Conservation (phyloP, 2,797 vertebrate species). For the Microctenopoma lineatum region DNA sequence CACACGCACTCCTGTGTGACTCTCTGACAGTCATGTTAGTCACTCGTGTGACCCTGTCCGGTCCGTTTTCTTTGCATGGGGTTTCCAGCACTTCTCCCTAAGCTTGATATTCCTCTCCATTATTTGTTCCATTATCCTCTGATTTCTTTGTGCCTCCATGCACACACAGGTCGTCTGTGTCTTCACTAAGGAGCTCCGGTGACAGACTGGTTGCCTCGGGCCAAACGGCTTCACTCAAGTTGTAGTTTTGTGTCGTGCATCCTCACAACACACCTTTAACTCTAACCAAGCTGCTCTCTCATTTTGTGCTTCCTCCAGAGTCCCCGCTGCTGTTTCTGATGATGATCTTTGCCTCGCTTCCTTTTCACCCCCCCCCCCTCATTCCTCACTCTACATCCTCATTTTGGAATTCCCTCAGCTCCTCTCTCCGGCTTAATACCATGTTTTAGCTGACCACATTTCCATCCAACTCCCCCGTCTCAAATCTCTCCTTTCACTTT, state of each 20-base stretch:
- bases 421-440: slow-evolving; percentile 12
- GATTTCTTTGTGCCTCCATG: background rate
- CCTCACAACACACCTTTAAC: background rate
- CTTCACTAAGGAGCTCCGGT: background rate
- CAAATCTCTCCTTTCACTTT: slow-evolving; percentile 1
- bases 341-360: slow-evolving; percentile 29
- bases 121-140: background rate
- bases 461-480: slow-evolving; percentile 9
- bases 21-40: slow-evolving; percentile 63
- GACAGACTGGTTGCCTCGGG: background rate
- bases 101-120: slow-evolving; percentile 13
- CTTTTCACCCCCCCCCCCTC: background rate
- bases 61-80: slow-evolving; percentile 20
- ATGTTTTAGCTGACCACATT: slow-evolving; percentile 21
- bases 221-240: slow-evolving; percentile 1
- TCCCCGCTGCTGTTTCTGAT: slow-evolving; percentile 36
- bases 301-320: slow-evolving; percentile 35
- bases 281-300: background rate
- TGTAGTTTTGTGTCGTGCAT: slow-evolving; percentile 2
- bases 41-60: slow-evolving; percentile 69
- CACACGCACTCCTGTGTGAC: slow-evolving; percentile 32
- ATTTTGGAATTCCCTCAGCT: slow-evolving; percentile 40
- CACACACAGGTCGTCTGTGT: background rate
- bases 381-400: background rate
- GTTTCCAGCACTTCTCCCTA: slow-evolving; percentile 4